phyloP scores from a whole-genome alignment of 2,113 vertebrate genomes.

The Sardina pilchardus region DNA sequence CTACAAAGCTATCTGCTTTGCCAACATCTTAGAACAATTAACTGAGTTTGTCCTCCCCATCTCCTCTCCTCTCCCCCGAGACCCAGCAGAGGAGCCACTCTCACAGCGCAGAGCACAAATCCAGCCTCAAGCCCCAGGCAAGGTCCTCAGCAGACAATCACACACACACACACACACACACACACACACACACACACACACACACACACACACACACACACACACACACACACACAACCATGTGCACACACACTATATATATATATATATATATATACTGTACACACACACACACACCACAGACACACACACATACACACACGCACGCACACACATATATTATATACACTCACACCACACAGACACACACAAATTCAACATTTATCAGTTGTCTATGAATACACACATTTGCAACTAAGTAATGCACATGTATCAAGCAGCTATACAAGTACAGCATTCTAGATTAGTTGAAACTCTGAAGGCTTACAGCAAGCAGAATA shows the following conservation, averaged over 20 bases:
- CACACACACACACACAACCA: not conserved
- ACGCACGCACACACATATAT: not conserved
- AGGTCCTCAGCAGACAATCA: slow-evolving; percentile 66
- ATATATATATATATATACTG: not conserved
- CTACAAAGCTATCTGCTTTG: slow-evolving; percentile 57
- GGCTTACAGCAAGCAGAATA: no score
- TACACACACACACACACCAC: not conserved
- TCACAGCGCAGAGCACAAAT: slow-evolving; percentile 65
- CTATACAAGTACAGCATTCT: no score
- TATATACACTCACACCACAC: not conserved
- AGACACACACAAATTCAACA: not conserved
- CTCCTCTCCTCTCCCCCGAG: slow-evolving; percentile 40
- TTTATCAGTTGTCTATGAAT: not conserved
- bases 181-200: not conserved
- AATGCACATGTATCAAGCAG: not conserved
- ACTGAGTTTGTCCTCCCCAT: slow-evolving; percentile 57
- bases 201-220: not conserved
- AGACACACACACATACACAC: not conserved
- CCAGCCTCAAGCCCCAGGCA: slow-evolving; percentile 63
- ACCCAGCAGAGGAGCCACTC: slow-evolving; percentile 44
- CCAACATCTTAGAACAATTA: slow-evolving; percentile 72
- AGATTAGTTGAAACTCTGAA: no score
- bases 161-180: not conserved
- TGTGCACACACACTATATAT: no score
- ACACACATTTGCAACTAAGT: not conserved